Conservation (phyloP, 1,140 invertebrate genomes). For the Prorops nasuta region DNA sequence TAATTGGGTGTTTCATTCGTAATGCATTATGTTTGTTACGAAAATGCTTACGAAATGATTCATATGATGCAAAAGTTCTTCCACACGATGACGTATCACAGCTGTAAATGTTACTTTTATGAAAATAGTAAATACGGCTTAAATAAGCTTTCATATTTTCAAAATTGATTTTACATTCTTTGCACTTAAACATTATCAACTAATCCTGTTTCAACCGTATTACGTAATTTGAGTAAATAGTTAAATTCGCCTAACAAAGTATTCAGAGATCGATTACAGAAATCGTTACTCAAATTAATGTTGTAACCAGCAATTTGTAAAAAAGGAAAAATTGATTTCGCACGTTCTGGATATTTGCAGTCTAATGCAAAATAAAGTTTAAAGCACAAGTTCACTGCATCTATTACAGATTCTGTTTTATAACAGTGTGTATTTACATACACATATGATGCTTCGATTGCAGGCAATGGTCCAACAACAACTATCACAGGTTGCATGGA, state of each 20-base stretch:
- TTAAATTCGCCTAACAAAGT: neutral
- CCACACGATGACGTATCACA: slow-evolving; percentile 7
- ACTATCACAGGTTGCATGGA: too few species aligned
- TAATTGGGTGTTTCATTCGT: neutral
- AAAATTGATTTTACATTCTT: neutral
- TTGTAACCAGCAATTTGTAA: neutral
- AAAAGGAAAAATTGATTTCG: neutral
- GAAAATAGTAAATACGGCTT: neutral
- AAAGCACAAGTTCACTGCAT: neutral
- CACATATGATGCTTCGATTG: too few species aligned
- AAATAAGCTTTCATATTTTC: neutral
- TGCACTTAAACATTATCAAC: neutral
- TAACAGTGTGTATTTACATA: too few species aligned
- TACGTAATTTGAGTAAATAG: neutral
- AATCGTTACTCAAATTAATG: neutral
- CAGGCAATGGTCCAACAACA: too few species aligned
- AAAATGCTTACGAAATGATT: slow-evolving; percentile 4
- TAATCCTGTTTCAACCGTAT: neutral
- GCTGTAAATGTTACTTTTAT: neutral
- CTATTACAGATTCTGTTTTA: too few species aligned
- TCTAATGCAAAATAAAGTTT: neutral
- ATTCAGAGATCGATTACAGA: neutral
- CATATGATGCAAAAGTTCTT: slow-evolving; percentile 10
- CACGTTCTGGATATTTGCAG: neutral
- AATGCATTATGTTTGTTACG: slow-evolving; percentile 4